Percentiles rank a stretch among this genome's conserved stretches.
Evolutionary conservation across 2,113 vertebrate species (phyloP).

Genomic region (Verasper variegatus): DNA sequence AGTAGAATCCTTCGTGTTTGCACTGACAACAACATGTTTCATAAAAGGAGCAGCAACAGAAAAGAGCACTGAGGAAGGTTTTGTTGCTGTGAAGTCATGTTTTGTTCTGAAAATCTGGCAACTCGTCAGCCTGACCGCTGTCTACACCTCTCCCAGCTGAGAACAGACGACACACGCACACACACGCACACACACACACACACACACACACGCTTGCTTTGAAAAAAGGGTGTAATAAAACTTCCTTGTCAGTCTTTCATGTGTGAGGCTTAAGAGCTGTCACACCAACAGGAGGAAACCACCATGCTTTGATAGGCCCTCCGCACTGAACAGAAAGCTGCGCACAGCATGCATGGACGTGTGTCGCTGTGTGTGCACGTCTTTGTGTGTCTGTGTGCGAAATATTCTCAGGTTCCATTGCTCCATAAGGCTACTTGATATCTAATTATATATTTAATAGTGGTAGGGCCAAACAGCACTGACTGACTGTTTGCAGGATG

Average conservation of each 20-base stretch:
- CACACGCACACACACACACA: constrained; percentile 13
- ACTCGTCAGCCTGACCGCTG: constrained; percentile 44
- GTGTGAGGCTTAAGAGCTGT: constrained; percentile 72
- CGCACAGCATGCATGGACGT: constrained; percentile 49
- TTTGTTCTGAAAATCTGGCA: constrained; percentile 59
- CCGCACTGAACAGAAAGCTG: constrained; percentile 38
- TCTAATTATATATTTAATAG: neutral
- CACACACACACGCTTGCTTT: constrained; percentile 23
- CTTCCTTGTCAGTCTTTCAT: constrained; percentile 72
- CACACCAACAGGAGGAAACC: constrained; percentile 63
- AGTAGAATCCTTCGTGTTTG: constrained; percentile 38
- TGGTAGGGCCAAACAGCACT: neutral
- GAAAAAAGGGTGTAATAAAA: constrained; percentile 68
- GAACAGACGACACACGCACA: constrained; percentile 26
- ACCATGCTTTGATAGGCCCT: constrained; percentile 63
- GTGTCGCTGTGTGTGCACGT: constrained; percentile 31
- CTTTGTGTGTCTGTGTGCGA: constrained; percentile 12
- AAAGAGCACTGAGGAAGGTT: constrained; percentile 36
- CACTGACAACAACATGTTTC: constrained; percentile 34
- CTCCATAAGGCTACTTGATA: constrained; percentile 22
- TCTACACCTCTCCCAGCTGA: constrained; percentile 61
- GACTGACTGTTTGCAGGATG: neutral
- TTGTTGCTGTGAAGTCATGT: constrained; percentile 57
- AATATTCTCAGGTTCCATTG: constrained; percentile 23
- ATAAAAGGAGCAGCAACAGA: constrained; percentile 31